phyloP scores from a whole-genome alignment of 2,113 vertebrate genomes.

The Chrysochloris asiatica region DNA sequence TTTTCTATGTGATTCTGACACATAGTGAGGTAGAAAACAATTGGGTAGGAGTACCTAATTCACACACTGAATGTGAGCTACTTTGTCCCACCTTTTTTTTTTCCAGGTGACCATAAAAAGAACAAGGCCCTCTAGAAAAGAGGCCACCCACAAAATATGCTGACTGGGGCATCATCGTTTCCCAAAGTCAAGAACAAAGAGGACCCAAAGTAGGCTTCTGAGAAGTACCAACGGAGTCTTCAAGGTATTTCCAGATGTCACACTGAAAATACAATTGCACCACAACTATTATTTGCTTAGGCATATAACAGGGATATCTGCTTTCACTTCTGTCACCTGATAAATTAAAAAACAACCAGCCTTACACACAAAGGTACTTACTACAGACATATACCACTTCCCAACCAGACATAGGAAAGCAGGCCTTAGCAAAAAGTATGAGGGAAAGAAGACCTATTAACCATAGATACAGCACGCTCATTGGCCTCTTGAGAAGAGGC shows the following conservation, averaged over 20 bases:
- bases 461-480: not conserved
- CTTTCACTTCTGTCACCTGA: slow-evolving; percentile 4
- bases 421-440: slow-evolving; percentile 3
- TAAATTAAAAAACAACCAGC: slow-evolving; percentile 44
- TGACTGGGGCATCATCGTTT: not conserved
- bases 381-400: not conserved
- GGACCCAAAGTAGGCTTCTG: not conserved
- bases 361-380: slow-evolving; percentile 33
- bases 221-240: not conserved
- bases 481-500: not conserved
- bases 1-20: slow-evolving; percentile 8
- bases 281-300: slow-evolving; percentile 4
- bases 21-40: not conserved
- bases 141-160: slow-evolving; percentile 8
- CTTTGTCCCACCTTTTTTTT: not conserved
- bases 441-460: not conserved
- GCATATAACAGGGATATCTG: not conserved
- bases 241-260: not conserved
- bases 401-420: slow-evolving; percentile 24
- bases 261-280: not conserved
- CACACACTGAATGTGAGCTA: not conserved
- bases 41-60: not conserved
- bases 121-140: slow-evolving; percentile 11
- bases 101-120: not conserved
- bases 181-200: slow-evolving; percentile 42